These are phyloP conservation scores for Drosophila affinis DNA, from an alignment of 2,888 invertebrate species.

Conservation along the genomic window DNA sequence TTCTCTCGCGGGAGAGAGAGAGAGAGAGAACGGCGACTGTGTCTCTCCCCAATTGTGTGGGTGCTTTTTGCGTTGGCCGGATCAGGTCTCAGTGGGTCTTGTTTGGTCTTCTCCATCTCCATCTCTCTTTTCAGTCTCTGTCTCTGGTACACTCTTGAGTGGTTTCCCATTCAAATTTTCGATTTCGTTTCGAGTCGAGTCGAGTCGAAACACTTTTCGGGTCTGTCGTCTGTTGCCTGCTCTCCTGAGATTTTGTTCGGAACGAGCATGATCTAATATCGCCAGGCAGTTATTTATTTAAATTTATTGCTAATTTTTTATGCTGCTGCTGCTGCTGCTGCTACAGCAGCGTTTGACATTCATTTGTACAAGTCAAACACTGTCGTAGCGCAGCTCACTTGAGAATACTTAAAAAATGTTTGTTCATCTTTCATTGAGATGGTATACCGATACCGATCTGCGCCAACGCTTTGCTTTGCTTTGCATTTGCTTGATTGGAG, in stretches of 20 bases:
- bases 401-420: slow-evolving; percentile 36
- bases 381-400: slow-evolving; percentile 37
- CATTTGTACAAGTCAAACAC: slow-evolving; percentile 71
- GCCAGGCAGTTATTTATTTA: slow-evolving; percentile 77
- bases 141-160: slow-evolving; percentile 57
- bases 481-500: slow-evolving; percentile 12
- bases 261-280: slow-evolving; percentile 70
- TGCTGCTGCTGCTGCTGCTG: slow-evolving; percentile 38
- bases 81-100: slow-evolving; percentile 26
- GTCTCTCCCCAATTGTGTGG: slow-evolving; percentile 63
- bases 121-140: not conserved
- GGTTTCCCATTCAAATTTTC: slow-evolving; percentile 59
- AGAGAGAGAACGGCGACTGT: slow-evolving; percentile 18
- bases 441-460: slow-evolving; percentile 1
- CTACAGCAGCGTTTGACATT: slow-evolving; percentile 64
- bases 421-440: slow-evolving; percentile 45
- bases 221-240: slow-evolving; percentile 1
- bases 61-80: slow-evolving; percentile 59
- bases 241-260: slow-evolving; percentile 47
- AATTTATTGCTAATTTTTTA: slow-evolving; percentile 78
- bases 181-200: slow-evolving; percentile 66
- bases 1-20: slow-evolving; percentile 50
- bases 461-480: not conserved
- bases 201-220: slow-evolving; percentile 10
- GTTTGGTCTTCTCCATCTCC: not conserved